Conservation (phyloP, 2,113 vertebrate species). For the Muscicapa adusta region DNA sequence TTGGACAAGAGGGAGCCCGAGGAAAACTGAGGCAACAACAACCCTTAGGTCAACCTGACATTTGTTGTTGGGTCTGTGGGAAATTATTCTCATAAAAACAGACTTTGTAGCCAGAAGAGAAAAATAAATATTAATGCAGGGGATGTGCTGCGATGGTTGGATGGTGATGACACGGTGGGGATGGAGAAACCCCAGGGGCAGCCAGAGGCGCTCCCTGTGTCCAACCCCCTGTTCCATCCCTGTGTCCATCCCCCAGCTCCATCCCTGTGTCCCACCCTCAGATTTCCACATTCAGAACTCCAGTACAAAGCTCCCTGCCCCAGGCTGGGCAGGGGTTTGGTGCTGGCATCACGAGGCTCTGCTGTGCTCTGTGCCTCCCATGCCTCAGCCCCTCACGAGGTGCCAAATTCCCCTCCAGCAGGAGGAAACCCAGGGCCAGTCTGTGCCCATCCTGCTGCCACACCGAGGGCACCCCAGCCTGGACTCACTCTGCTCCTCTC, state of each 20-base stretch:
- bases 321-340: not conserved
- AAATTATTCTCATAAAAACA: not conserved
- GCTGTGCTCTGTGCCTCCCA: rapidly evolving
- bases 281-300: not conserved
- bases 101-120: not conserved
- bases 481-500: not conserved
- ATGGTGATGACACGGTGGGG: rapidly evolving
- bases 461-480: not conserved
- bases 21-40: not conserved
- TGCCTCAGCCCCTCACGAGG: not conserved
- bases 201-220: not conserved
- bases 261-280: rapidly evolving
- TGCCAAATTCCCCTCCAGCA: not conserved
- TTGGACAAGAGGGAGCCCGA: not conserved
- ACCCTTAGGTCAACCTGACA: constrained; percentile 45
- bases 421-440: not conserved
- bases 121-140: not conserved
- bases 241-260: no score
- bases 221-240: not conserved
- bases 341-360: not conserved
- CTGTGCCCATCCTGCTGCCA: not conserved
- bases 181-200: not conserved
- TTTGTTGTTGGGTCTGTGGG: constrained; percentile 8
- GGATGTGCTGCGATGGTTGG: not conserved
- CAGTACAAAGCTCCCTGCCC: rapidly evolving